Evolutionary conservation across 2,113 vertebrate genomes (phyloP).

Genomic region (Hydropotes inermis): DNA sequence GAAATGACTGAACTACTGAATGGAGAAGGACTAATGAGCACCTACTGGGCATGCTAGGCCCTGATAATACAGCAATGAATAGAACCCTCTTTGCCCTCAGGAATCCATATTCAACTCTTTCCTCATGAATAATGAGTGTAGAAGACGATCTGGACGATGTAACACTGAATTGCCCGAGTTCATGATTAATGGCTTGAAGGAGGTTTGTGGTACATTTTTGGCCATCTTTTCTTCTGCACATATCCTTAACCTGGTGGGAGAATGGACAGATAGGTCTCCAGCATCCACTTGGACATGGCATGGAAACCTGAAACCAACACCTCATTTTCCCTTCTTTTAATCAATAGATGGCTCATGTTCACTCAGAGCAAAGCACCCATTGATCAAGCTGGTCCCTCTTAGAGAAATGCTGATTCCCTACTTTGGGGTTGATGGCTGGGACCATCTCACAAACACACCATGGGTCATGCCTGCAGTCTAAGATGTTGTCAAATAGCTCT

Average conservation of each 20-base stretch:
- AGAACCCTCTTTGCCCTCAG: neutral
- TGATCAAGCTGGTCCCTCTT: neutral
- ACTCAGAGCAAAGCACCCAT: neutral
- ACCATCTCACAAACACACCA: neutral
- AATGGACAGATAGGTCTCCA: neutral
- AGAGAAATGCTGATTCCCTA: neutral
- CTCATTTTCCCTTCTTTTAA: neutral
- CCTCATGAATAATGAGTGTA: neutral
- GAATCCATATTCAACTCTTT: neutral
- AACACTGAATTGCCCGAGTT: neutral
- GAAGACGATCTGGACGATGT: neutral
- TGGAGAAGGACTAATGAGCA: neutral
- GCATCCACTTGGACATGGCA: neutral
- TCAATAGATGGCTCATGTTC: neutral
- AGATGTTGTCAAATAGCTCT: neutral
- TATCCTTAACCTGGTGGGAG: neutral
- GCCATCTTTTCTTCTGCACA: neutral
- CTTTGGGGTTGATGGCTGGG: neutral
- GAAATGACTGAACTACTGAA: neutral
- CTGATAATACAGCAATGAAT: neutral
- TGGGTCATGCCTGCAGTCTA: neutral
- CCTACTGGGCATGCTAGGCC: neutral
- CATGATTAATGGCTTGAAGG: neutral
- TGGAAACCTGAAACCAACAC: neutral
- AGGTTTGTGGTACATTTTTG: neutral